Evolutionary conservation across 2,888 invertebrate genomes (phyloP), one percentile per base, ranked within the genome.

Genomic region (Hyposoter didymator): DNA sequence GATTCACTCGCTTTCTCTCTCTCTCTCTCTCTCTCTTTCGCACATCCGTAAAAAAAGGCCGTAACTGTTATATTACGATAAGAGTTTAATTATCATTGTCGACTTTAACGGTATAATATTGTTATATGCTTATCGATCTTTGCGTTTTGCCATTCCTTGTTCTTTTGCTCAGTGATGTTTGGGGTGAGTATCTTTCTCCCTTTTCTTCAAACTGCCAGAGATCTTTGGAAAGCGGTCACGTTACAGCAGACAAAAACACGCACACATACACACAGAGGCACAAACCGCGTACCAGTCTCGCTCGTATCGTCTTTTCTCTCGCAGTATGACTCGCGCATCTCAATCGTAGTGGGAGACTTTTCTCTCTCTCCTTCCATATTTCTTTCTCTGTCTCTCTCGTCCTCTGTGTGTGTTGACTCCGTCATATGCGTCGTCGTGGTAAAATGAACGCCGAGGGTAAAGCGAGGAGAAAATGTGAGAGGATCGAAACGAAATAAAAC

Each of bases 21-120:
- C 64, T 59, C 81, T 59, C 81, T 72, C 81, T 55, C 62, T 59
- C 74, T 32, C 55, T 74, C 69, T 78, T 55, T 73, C 81, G 66
- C 66, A 64, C 85, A 85, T 85, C 74, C 83, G 85, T 85, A 85
- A 85, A 85, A 84, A 85, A 85, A 84, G 85, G 85, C 85, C 85
- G 83, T 85, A 85, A 85, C 76, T 80, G n/a, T 85, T 85, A 83
- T 83, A 85, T 85, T 81, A 85, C 83, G 83, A 85, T 83, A 83
- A 59, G 67, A 74, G 55, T 76, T 78, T 78, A 80, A 83, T 82
- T 69, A 85, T 85, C 85, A 85, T 85, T 83, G 76, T 83, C 85
- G 66, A 76, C 67, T 73, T 82, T 79, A 72, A 82, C 74, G 80
- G 72, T 84, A 69, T 78, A 76, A 82, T 75, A 75, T 84, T 70